These are phyloP conservation scores for Eristalis pertinax DNA, from an alignment of 2,888 invertebrate species.

Conservation along the genomic window DNA sequence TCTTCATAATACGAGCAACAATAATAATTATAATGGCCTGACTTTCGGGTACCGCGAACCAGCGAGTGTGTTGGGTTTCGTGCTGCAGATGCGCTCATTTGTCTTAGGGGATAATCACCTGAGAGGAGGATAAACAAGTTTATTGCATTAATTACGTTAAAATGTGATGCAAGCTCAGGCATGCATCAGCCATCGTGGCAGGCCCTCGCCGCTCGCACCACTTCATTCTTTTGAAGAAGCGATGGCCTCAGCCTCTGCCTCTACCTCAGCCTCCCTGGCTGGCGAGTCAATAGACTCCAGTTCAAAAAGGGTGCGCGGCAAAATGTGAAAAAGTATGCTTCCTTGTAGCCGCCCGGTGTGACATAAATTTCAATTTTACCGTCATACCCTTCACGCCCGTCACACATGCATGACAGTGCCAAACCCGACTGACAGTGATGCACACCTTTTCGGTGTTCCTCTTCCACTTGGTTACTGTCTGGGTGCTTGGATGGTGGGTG, in stretches of 20 bases:
- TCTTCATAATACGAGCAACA: conserved; percentile 54
- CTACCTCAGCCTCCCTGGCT: not conserved
- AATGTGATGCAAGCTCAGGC: conserved; percentile 65
- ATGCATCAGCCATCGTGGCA: not conserved
- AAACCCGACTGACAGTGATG: conserved; percentile 57
- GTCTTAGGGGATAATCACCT: conserved; percentile 69
- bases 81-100: conserved; percentile 61
- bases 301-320: not conserved
- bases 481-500: not conserved
- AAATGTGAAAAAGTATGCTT: not conserved
- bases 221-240: conserved; percentile 1
- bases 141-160: conserved; percentile 71
- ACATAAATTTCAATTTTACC: conserved; percentile 66
- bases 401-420: conserved; percentile 35
- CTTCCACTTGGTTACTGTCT: not conserved
- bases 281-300: conserved; percentile 63
- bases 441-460: conserved; percentile 59
- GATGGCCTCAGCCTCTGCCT: not conserved
- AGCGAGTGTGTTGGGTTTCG: conserved; percentile 10
- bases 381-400: conserved; percentile 48
- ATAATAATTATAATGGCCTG: conserved; percentile 43
- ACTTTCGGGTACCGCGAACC: conserved; percentile 17
- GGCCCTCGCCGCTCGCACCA: not conserved
- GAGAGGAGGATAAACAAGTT: conserved; percentile 63
- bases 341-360: conserved; percentile 1